Base-by-base conservation (phyloP, 2,888 invertebrate species). In the Liopterus haemorrhoidalis region DNA sequence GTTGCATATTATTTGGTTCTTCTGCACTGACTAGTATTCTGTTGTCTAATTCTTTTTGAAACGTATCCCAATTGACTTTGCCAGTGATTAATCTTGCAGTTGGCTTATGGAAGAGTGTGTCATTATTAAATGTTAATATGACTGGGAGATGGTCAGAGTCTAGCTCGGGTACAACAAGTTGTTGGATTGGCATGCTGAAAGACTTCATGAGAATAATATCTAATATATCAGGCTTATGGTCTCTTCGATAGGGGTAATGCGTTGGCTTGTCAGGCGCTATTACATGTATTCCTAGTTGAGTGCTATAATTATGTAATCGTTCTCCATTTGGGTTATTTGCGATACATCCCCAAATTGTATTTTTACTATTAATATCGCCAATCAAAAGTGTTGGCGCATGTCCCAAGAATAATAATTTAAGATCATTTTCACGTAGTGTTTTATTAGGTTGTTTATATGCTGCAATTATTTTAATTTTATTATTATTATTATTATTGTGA, bases 101-200 rank as follows among this genome's bases (percentile, higher is more conserved):
- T 16, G 27, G 28, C 22, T 30, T 46, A 21, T 30, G 4, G 19
- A 33, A 27, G 9, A 41, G 21, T 27, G 9, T 15, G 30, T 4
- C 33, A 36, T 41, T 36, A 19, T 25, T 35, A 8, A 21, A 44
- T 37, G 22, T 30, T 30, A 39, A 5, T n/a, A 42, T 21, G 5
- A 47, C 25, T 15, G 47, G 47, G 3, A 41, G 16, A 15, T 46
- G 46, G 20, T 46, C 41, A 20, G 41, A 41, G 15, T 46, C 41
- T 20, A 42, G 20, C 25, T 42, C 47, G 16, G 15, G n/a, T 16
- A 33, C 14, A 25, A 30, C 36, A 16, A 12, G 19, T 28, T 37
- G 43, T 16, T 11, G n/a, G 3, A 41, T 33, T 12, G 41, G n/a
- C 11, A 8, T 16, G 5, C 15, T 5, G 15, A 41, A 12, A 14